Evolutionary conservation across 2,888 invertebrate genomes (phyloP), one percentile per base, ranked within the genome.

Genomic region (Neoitamus cyanurus): DNA sequence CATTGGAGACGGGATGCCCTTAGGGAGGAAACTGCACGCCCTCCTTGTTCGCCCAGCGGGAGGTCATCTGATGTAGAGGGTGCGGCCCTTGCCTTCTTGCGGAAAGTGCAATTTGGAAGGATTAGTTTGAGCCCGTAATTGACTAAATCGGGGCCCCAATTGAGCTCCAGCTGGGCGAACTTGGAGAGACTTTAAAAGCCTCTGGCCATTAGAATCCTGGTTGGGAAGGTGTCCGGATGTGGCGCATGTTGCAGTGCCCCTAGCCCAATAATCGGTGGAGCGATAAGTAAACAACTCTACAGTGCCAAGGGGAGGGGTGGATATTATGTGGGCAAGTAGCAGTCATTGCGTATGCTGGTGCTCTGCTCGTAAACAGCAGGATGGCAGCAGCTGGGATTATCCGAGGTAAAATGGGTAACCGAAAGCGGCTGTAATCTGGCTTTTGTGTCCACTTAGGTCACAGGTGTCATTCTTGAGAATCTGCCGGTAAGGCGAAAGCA

Each of bases 61-160:
- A 31, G 13, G 25, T 31, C 30, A 70, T 70, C 70, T 11, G 15
- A 13, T 34, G 7, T 70, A 70, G 48, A 70, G 58, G 58, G 58
- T 58, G 34, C 70, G 70, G 31, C 31, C n/a, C 11, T 70, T 4
- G 31, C 25, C 34, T 58, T 20, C 58, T 70, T 70, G 34, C 70
- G 70, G 70, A 30, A 70, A 70, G 70, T 30, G 34, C 70, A 70
- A 34, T 34, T 70, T 70, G 34, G 70, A 31, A 31, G 70, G 34
- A 70, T 70, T 70, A 70, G 30, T 70, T 70, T 70, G 70, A 70
- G 70, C 34, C 31, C 31, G 31, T 70, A 70, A 70, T 70, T 70
- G 70, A 31, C 31, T 31, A 15, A 70, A 70, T 70, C 34, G 70
- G 30, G 30, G 70, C 70, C 30, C n/a, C 37, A 77, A 77, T 42